Conservation (phyloP, 2,113 vertebrate species). For the Nibea albiflora region DNA sequence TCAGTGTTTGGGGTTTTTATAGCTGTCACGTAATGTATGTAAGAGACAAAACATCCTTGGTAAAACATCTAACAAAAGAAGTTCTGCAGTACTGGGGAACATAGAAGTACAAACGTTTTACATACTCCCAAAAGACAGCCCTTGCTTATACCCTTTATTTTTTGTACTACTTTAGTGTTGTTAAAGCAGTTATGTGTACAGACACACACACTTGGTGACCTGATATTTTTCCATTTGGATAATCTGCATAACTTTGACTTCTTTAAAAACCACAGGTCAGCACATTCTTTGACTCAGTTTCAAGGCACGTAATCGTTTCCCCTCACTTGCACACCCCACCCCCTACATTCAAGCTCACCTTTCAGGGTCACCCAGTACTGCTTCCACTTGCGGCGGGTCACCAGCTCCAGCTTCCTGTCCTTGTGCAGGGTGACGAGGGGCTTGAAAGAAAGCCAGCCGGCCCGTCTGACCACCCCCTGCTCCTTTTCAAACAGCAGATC, state of each 20-base stretch:
- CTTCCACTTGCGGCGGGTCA: slow-evolving; percentile 93
- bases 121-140: slow-evolving; percentile 12
- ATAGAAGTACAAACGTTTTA: background rate
- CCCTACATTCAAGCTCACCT: slow-evolving; percentile 80
- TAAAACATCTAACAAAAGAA: slow-evolving; percentile 7
- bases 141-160: background rate
- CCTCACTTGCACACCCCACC: background rate
- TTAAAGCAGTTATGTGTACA: slow-evolving; percentile 9
- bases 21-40: background rate
- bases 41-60: slow-evolving; percentile 14
- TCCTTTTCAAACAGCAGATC: slow-evolving; percentile 96
- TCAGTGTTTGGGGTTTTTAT: background rate
- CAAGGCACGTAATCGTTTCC: background rate
- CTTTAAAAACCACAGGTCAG: slow-evolving; percentile 21
- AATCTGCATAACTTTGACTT: slow-evolving; percentile 34
- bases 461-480: slow-evolving; percentile 94
- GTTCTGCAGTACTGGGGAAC: background rate
- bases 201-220: background rate
- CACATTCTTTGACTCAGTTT: slow-evolving; percentile 24
- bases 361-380: slow-evolving; percentile 98
- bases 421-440: slow-evolving; percentile 94
- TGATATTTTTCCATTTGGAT: background rate
- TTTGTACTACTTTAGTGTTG: background rate
- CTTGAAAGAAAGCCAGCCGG: slow-evolving; percentile 97
- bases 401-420: slow-evolving; percentile 95